phyloP scores from a whole-genome alignment of 1,140 invertebrate species.

The Ericerus pela region DNA sequence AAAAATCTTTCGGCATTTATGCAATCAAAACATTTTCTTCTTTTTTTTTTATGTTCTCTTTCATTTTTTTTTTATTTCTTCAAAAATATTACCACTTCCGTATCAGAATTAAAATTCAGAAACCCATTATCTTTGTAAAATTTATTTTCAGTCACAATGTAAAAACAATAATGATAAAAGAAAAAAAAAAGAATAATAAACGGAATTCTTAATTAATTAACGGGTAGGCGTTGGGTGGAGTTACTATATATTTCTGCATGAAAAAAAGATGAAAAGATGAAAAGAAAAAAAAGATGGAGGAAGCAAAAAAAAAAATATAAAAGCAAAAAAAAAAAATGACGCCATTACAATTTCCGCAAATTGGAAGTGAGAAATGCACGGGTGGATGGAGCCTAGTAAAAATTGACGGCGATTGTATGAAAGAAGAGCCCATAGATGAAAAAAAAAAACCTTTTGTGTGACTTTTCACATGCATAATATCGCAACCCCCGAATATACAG shows the following conservation, averaged over 20 bases:
- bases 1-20: no score
- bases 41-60: no score
- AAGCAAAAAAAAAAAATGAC: conserved; percentile 1
- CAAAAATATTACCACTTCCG: no score
- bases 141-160: no score
- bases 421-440: conserved; percentile 3
- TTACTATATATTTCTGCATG: not conserved
- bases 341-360: conserved; percentile 10
- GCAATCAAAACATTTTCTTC: no score
- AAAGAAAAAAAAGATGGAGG: not conserved
- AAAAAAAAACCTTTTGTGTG: conserved; percentile 10
- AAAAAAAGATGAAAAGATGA: not conserved
- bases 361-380: conserved; percentile 2
- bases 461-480: conserved; percentile 10
- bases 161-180: no score
- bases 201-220: no score
- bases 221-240: not conserved
- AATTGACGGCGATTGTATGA: conserved; percentile 11
- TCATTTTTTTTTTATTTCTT: no score
- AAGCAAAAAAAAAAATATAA: not conserved
- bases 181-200: no score
- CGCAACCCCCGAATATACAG: not conserved
- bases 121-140: no score
- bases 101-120: no score
- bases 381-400: conserved; percentile 9